Base-by-base conservation (phyloP, 2,888 invertebrate species). In the Labia minor region DNA sequence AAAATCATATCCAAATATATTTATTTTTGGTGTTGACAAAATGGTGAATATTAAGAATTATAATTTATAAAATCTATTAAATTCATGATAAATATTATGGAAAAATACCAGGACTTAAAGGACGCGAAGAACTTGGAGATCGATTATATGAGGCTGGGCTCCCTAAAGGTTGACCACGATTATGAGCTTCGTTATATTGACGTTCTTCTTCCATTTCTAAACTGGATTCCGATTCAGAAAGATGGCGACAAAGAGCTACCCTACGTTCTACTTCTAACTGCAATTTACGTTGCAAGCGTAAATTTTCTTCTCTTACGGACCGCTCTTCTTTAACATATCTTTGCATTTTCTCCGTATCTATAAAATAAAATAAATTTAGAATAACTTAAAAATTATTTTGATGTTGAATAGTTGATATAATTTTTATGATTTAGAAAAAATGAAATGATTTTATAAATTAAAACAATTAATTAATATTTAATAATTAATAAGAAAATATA, bases 211-310 rank as follows among this genome's bases (percentile, higher is more conserved):
- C 95, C 94, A 95, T 94, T 81, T 95, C 95, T 72, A 95, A 81
- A 65, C 92, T 92, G 67, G 96, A 96, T 78, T 97, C 97, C 71
- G 95, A 95, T 78, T 98, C 97, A 0, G 96, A 96, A 67, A 98
- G 82, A 78, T 97, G 96, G 68, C 97, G 86, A 76, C 96, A 97
- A 65, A 98, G 80, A 1, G 94, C 94, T 77, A 96, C 96, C 26
- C 97, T 86, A 66, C 97, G 83, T 77, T 97, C 96, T 69, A 96
- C 91, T 81, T 97, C 97, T 74, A 95, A 83, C 76, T 97, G 95
- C 66, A 97, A 80, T 78, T 95, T 94, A 71, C 95, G 84, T 78
- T 96, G 96, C 71, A 98, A 82, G 68, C 95, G 86, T 69, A 95
- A 80, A 79, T 98, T 97, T 78, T 97, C 96, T 76, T 97, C 96